Conservation (phyloP, 2,797 vertebrate genomes). For the Natrix natrix region DNA sequence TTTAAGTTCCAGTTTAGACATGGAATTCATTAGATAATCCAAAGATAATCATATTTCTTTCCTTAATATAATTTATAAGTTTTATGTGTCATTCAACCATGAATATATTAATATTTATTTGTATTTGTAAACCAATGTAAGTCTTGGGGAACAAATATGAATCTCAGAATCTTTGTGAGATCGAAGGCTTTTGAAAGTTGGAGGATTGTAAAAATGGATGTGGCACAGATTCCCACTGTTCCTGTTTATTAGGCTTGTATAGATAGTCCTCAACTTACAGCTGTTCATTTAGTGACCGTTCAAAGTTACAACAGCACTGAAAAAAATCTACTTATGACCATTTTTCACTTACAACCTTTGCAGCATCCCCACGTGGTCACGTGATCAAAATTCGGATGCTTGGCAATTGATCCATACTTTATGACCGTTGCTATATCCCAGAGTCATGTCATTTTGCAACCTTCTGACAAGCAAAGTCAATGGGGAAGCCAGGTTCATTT, state of each 20-base stretch:
- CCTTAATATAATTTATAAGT: not conserved
- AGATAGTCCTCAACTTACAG: too few relatives aligned
- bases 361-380: too few relatives aligned
- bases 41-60: not conserved
- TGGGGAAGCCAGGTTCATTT: too few relatives aligned
- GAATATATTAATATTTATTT: not conserved
- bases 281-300: too few relatives aligned
- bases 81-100: not conserved
- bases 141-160: not conserved
- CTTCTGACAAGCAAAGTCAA: too few relatives aligned
- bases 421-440: too few relatives aligned
- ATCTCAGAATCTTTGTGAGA: not conserved
- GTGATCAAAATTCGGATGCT: too few relatives aligned
- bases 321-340: too few relatives aligned
- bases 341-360: too few relatives aligned
- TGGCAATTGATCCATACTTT: too few relatives aligned
- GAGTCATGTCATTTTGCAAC: too few relatives aligned
- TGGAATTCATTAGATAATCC: not conserved
- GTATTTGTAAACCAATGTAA: not conserved
- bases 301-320: too few relatives aligned
- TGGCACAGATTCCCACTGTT: not conserved
- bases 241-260: not conserved
- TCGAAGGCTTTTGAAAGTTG: not conserved
- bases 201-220: not conserved
- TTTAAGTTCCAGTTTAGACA: not conserved